These are phyloP conservation scores for Plebejus melissa DNA, from an alignment of 2,888 invertebrate species.

Conservation along the genomic window DNA sequence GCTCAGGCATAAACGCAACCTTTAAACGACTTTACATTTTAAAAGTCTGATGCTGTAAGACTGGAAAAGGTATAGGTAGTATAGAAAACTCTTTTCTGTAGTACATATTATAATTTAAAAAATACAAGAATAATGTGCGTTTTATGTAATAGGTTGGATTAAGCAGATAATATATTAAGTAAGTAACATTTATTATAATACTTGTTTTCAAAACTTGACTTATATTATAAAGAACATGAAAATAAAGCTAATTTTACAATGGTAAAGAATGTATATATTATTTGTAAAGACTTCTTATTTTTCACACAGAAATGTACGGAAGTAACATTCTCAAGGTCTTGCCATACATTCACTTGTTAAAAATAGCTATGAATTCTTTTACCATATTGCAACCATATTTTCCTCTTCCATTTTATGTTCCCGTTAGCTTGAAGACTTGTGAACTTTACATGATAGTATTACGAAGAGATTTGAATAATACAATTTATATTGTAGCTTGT, in stretches of 20 bases:
- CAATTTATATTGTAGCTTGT: background rate
- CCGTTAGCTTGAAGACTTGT: background rate
- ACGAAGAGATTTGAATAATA: background rate
- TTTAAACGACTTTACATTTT: conserved; percentile 9
- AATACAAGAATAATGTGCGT: too few relatives aligned
- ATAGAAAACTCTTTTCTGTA: too few relatives aligned
- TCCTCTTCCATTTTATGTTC: conserved; percentile 9
- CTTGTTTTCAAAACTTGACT: background rate
- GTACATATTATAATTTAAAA: too few relatives aligned
- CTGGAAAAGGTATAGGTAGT: too few relatives aligned
- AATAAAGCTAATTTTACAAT: background rate
- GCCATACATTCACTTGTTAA: conserved; percentile 4
- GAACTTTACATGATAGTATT: background rate
- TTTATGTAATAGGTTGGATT: background rate
- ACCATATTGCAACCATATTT: conserved; percentile 19
- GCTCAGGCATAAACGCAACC: conserved; percentile 4
- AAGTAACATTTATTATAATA: background rate
- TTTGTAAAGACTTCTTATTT: background rate
- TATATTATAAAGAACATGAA: background rate
- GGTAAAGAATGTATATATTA: background rate
- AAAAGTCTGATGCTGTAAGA: background rate
- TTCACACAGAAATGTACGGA: background rate
- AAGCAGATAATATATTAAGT: background rate
- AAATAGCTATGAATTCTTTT: conserved; percentile 26
- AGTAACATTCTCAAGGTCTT: background rate